Evolutionary conservation across 1,140 invertebrate species (phyloP).

Genomic region (Nasonia longicornis): DNA sequence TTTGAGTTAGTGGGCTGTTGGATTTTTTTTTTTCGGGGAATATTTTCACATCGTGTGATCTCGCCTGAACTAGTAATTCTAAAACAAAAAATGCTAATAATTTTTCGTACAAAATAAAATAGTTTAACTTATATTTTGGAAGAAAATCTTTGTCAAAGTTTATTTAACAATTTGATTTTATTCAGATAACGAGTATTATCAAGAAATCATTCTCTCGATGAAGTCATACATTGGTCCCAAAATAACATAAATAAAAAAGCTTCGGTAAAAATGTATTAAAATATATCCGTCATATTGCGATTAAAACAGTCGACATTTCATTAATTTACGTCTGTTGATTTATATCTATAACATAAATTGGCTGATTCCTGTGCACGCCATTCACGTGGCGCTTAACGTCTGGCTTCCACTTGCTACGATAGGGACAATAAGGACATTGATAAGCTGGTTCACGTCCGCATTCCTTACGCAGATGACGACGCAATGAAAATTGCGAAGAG

Average conservation of each 20-base stretch:
- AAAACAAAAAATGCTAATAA: no score
- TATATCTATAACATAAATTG: slow-evolving; percentile 49
- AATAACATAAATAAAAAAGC: neutral
- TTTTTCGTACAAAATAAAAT: no score
- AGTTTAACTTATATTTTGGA: no score
- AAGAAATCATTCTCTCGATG: neutral
- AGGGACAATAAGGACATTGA: slow-evolving; percentile 72
- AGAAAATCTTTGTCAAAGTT: neutral
- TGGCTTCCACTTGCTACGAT: slow-evolving; percentile 65
- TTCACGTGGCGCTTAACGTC: slow-evolving; percentile 62
- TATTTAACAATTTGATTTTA: neutral
- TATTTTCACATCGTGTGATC: no score
- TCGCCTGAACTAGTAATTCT: no score
- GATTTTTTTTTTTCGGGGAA: no score
- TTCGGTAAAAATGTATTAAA: no score
- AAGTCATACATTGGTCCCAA: neutral
- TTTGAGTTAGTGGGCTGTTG: no score
- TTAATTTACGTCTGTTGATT: neutral
- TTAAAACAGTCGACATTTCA: no score
- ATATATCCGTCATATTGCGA: no score
- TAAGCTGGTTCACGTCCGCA: slow-evolving; percentile 74
- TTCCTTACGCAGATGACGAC: slow-evolving; percentile 74
- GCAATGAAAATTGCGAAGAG: slow-evolving; percentile 67
- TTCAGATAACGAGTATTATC: neutral
- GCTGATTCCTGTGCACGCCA: slow-evolving; percentile 55